These are phyloP conservation scores for Octonoba sinensis DNA, from an alignment of 2,888 invertebrate species.

Conservation along the genomic window DNA sequence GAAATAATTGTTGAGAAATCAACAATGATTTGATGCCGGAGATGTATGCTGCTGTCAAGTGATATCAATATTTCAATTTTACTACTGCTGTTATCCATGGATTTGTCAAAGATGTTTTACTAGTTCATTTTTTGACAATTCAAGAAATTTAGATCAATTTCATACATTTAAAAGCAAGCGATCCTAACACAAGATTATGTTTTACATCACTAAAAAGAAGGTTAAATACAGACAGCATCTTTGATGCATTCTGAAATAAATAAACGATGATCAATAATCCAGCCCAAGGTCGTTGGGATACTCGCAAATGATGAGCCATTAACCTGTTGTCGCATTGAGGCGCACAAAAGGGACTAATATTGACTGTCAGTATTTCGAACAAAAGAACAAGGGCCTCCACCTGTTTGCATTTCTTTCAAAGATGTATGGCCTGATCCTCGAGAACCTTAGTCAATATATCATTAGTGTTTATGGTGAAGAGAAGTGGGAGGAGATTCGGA, in stretches of 20 bases:
- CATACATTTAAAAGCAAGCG: not conserved
- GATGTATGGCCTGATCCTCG: slow-evolving; percentile 96
- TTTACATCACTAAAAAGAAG: slow-evolving; percentile 13
- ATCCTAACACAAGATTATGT: not conserved
- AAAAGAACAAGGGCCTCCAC: slow-evolving; percentile 10
- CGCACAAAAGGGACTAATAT: not conserved
- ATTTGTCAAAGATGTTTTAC: no score
- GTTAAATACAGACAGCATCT: slow-evolving; percentile 1
- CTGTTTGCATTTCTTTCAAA: slow-evolving; percentile 43
- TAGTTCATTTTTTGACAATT: no score
- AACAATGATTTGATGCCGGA: no score
- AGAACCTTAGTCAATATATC: slow-evolving; percentile 93
- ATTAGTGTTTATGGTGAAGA: slow-evolving; percentile 92
- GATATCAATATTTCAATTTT: no score
- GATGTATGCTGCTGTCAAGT: no score
- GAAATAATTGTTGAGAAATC: no score
- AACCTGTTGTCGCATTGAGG: slow-evolving; percentile 17
- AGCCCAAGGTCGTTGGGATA: no score
- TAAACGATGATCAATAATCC: no score
- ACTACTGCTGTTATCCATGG: no score
- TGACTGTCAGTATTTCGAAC: no score
- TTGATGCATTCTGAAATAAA: not conserved
- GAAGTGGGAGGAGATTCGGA: slow-evolving; percentile 90
- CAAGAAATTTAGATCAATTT: no score
- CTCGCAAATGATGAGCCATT: not conserved